phyloP scores from a whole-genome alignment of 2,888 invertebrate genomes.

The Petrolisthes cinctipes region DNA sequence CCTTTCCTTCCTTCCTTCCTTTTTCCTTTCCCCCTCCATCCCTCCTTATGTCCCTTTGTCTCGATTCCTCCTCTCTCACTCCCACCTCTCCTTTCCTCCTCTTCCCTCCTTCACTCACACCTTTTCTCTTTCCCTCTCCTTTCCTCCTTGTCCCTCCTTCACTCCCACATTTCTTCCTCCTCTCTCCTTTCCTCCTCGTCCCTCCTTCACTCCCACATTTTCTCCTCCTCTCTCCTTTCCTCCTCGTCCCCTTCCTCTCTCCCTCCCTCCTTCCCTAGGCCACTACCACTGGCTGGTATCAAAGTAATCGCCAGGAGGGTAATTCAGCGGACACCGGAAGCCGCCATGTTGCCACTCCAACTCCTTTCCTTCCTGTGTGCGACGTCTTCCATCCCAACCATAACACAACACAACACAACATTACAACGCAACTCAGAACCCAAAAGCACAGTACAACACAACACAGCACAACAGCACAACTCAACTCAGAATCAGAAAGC shows the following conservation, averaged over 20 bases:
- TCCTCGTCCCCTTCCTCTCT: neutral
- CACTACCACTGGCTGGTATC: no score
- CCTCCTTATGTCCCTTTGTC: neutral
- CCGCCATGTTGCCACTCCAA: no score
- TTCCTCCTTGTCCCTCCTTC: neutral
- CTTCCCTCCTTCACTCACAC: neutral
- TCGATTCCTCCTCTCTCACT: neutral
- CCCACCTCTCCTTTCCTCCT: neutral
- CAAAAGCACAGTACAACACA: no score
- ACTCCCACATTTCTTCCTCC: neutral
- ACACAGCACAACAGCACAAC: no score
- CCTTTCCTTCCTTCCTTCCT: neutral
- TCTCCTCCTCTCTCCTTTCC: no score
- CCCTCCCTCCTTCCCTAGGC: neutral
- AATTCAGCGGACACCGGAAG: no score
- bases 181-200: neutral
- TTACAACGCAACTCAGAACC: no score
- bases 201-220: neutral
- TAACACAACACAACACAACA: no score
- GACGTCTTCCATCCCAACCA: no score
- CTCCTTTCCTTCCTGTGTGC: neutral
- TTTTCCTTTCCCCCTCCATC: neutral
- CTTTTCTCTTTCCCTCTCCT: neutral
- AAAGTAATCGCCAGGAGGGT: no score
- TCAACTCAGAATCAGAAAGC: no score